Evolutionary conservation across 2,888 invertebrate genomes (phyloP), one percentile per base, ranked within the genome.

Genomic region (Gordius sp.): DNA sequence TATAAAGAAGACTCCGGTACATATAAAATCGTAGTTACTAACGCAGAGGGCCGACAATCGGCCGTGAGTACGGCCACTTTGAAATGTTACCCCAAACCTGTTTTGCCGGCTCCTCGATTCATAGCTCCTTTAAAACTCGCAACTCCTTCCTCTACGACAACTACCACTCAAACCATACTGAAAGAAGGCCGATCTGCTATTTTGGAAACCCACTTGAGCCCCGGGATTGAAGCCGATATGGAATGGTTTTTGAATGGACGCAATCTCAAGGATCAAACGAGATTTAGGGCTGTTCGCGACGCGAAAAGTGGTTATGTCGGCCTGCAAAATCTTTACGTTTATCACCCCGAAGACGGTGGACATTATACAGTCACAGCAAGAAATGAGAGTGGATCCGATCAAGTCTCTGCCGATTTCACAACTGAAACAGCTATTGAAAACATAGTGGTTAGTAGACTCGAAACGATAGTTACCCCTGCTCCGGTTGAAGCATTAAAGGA

Each of bases 381-480:
- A 23, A 68, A 68, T 41, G 59, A 61, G n/a, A 66, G 61, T 18
- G 82, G 82, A 39, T 75, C 76, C 13, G 55, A 54, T 27, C 8
- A 25, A 8, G 20, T 28, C 4, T 26, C 55, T 26, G 55, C 26
- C 25, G 16, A 4, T 20, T 54, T 54, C 16, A 23, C 24, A 27
- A 27, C 27, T 27, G 28, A 54, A 20, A 47, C 8, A 20, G 16
- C n/a, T n/a, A n/a, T 39, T 39, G 13, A 13, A 13, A 39, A 39
- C 8, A 39, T 39, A 39, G n/a, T 13, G n/a, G 39, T n/a, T 39
- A 13, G 39, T 13, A 39, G 8, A 39, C 8, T 8, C 8, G 8
- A 39, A 13, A n/a, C n/a, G n/a, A 13, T 39, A 39, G n/a, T 39
- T 39, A 13, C 13, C n/a, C 13, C n/a, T 39, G 8, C n/a, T 39